These are phyloP conservation scores for Meriones unguiculatus DNA, from an alignment of 2,113 vertebrate genomes.

Conservation along the genomic window DNA sequence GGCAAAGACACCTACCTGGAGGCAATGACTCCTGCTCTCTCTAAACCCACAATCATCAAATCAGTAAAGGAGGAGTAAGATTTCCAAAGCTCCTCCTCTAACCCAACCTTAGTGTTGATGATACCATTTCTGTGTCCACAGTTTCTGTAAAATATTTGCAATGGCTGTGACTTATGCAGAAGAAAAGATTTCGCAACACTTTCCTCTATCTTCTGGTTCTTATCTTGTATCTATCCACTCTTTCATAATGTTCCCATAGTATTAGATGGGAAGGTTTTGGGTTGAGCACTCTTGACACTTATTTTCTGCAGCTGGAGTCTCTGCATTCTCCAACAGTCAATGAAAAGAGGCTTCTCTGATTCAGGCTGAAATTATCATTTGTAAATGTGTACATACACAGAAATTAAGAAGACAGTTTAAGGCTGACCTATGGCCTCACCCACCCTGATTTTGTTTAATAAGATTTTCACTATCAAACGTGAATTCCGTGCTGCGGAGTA, in stretches of 20 bases:
- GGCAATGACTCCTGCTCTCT: not conserved
- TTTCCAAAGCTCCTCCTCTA: not conserved
- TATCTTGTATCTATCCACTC: not conserved
- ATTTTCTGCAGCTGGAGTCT: not conserved
- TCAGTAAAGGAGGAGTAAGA: not conserved
- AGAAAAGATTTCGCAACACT: not conserved
- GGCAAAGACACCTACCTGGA: not conserved
- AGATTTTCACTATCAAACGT: not conserved
- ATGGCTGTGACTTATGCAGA: not conserved
- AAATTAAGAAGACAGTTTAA: not conserved
- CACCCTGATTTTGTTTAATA: not conserved
- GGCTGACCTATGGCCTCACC: not conserved
- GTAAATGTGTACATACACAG: not conserved
- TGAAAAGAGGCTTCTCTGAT: not conserved
- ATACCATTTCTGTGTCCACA: not conserved
- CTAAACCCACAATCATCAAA: not conserved
- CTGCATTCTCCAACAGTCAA: not conserved
- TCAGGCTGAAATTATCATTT: not conserved
- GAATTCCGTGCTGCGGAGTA: not conserved
- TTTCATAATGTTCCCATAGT: not conserved
- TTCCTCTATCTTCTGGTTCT: not conserved
- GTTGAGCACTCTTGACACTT: not conserved
- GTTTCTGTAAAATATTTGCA: not conserved
- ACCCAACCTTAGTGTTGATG: not conserved
- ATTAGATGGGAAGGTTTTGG: not conserved